A percentile compares a stretch with the other conserved stretches of the same genome.
Evolutionary conservation across 2,113 vertebrate species (phyloP).

Genomic region (Pseudopodoces humilis): DNA sequence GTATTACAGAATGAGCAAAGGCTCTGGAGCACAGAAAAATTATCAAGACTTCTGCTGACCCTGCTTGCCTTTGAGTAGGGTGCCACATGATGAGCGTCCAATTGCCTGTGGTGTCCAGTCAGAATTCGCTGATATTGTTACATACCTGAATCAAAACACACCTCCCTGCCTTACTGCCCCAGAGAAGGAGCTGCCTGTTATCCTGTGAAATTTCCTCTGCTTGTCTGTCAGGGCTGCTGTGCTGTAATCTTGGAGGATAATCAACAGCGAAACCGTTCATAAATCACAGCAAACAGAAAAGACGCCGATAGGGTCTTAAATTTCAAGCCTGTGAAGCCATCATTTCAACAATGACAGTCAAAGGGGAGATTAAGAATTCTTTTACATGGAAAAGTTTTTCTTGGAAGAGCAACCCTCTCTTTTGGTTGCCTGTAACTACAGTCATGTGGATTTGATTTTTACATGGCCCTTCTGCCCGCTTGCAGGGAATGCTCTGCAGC

Average conservation of each 20-base stretch:
- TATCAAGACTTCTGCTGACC: background rate
- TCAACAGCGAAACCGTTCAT: conserved; percentile 63
- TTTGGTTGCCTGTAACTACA: conserved; percentile 60
- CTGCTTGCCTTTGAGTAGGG: background rate
- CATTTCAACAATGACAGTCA: conserved; percentile 65
- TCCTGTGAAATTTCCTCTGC: conserved; percentile 40
- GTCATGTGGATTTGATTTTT: conserved; percentile 70
- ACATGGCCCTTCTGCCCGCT: conserved; percentile 18
- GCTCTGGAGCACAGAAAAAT: background rate
- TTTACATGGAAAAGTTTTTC: conserved; percentile 68
- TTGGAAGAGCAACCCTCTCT: conserved; percentile 51
- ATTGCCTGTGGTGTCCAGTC: background rate
- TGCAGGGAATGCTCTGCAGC: conserved; percentile 8
- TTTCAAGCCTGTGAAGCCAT: conserved; percentile 60
- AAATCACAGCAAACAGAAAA: conserved; percentile 65
- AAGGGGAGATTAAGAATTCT: conserved; percentile 67
- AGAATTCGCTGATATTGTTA: background rate
- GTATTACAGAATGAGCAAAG: background rate
- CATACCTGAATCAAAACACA: background rate
- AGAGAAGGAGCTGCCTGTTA: conserved; percentile 2
- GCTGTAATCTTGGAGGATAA: conserved; percentile 61
- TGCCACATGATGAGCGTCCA: background rate
- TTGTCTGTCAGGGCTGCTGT: conserved; percentile 56
- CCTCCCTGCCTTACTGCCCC: background rate
- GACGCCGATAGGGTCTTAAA: conserved; percentile 58